phyloP scores from a whole-genome alignment of 2,888 invertebrate genomes.

The Maniola hyperantus region DNA sequence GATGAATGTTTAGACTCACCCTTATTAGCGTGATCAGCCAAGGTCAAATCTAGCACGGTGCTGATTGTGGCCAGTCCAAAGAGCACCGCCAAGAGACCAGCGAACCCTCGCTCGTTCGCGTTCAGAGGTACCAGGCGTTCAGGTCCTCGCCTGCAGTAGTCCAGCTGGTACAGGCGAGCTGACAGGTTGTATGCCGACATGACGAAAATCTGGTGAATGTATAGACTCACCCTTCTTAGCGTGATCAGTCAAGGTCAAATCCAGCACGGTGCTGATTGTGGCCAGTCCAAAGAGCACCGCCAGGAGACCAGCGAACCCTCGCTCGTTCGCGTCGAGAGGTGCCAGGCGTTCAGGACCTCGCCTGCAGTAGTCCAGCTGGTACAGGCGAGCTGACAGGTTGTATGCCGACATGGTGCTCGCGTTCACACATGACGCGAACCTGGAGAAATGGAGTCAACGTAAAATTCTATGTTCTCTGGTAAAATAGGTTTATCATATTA shows the following conservation, averaged over 20 bases:
- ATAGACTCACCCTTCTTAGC: constrained; percentile 58
- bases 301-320: constrained; percentile 55
- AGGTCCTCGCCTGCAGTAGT: constrained; percentile 59
- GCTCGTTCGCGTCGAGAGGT: constrained; percentile 51
- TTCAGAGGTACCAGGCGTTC: constrained; percentile 43
- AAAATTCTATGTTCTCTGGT: no score
- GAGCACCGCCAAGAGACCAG: constrained; percentile 54
- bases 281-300: constrained; percentile 60
- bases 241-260: constrained; percentile 59
- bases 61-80: constrained; percentile 59
- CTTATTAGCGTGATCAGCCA: constrained; percentile 62
- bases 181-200: constrained; percentile 56
- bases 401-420: constrained; percentile 54
- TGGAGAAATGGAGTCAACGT: neutral
- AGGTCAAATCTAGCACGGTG: constrained; percentile 61
- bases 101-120: constrained; percentile 56
- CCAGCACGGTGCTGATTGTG: constrained; percentile 60
- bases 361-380: constrained; percentile 64
- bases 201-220: neutral
- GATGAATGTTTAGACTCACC: constrained; percentile 46
- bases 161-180: constrained; percentile 59
- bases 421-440: constrained; percentile 50
- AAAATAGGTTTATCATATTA: no score
- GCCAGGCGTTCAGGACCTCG: constrained; percentile 37
- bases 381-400: constrained; percentile 63